A percentile compares a stretch with the other conserved stretches of the same genome.
Conservation (phyloP, 1,140 invertebrate species). For the Apis cerana region DNA sequence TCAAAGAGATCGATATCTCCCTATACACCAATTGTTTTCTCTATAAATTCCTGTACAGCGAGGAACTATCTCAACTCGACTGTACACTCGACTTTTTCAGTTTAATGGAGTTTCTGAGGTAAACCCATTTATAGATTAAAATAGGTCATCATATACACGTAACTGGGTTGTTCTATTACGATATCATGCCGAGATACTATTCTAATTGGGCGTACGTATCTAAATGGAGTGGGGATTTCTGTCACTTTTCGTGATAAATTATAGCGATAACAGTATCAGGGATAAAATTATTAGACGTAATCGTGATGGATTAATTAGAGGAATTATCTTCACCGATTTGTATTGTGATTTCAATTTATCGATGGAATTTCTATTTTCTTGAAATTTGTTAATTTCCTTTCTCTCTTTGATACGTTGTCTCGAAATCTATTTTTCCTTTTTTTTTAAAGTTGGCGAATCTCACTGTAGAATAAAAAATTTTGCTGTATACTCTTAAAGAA, state of each 20-base stretch:
- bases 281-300: not conserved
- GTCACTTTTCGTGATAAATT: not conserved
- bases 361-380: no score
- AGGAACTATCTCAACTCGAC: not conserved
- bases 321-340: no score
- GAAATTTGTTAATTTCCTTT: no score
- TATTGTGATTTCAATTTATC: no score
- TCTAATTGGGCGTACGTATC: not conserved
- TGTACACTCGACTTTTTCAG: not conserved
- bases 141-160: not conserved
- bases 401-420: no score
- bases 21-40: not conserved
- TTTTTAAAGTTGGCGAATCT: no score
- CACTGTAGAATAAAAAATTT: no score
- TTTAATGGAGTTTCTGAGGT: not conserved
- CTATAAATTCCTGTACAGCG: not conserved
- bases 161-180: not conserved
- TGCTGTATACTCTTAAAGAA: no score
- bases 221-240: conserved; percentile 6
- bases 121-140: not conserved
- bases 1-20: not conserved
- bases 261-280: conserved; percentile 4
- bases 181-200: not conserved
- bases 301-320: not conserved
- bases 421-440: no score